phyloP scores from a whole-genome alignment of 2,888 invertebrate genomes.

The Seira musarum region DNA sequence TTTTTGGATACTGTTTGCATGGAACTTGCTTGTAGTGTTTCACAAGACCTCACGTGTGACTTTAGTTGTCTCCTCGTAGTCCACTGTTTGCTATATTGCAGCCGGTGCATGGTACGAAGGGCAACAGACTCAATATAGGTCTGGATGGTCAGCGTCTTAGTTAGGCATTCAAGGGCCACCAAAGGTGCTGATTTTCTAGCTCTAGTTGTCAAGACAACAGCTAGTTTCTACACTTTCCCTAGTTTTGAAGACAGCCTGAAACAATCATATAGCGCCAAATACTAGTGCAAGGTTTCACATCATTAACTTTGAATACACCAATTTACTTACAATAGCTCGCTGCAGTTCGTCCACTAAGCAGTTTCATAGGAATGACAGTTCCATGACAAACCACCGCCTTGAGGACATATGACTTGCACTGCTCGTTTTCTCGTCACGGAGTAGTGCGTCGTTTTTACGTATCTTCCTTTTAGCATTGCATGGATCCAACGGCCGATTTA shows the following conservation, averaged over 20 bases:
- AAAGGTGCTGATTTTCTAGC: conserved; percentile 24
- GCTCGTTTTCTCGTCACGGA: too few relatives aligned
- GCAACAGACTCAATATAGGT: neutral
- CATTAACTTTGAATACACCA: conserved; percentile 54
- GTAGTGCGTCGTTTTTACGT: too few relatives aligned
- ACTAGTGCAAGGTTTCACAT: conserved; percentile 37
- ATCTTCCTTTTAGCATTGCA: too few relatives aligned
- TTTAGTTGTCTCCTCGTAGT: too few relatives aligned
- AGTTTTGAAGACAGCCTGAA: conserved; percentile 22
- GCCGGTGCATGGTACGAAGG: conserved; percentile 19
- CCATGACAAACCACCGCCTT: conserved; percentile 70
- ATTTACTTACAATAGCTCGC: conserved; percentile 36
- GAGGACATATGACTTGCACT: too few relatives aligned
- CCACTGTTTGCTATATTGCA: neutral
- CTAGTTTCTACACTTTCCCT: conserved; percentile 30
- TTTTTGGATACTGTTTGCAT: too few relatives aligned
- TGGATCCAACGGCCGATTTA: too few relatives aligned
- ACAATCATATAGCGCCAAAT: conserved; percentile 42
- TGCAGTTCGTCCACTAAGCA: conserved; percentile 68
- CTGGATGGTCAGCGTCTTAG: conserved; percentile 17
- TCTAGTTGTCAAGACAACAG: conserved; percentile 18
- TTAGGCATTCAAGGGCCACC: conserved; percentile 28
- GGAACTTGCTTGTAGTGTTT: too few relatives aligned
- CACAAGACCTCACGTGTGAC: too few relatives aligned
- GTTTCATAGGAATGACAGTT: conserved; percentile 70